Evolutionary conservation across 2,113 vertebrate species (phyloP).

Genomic region (Clinocottus analis): DNA sequence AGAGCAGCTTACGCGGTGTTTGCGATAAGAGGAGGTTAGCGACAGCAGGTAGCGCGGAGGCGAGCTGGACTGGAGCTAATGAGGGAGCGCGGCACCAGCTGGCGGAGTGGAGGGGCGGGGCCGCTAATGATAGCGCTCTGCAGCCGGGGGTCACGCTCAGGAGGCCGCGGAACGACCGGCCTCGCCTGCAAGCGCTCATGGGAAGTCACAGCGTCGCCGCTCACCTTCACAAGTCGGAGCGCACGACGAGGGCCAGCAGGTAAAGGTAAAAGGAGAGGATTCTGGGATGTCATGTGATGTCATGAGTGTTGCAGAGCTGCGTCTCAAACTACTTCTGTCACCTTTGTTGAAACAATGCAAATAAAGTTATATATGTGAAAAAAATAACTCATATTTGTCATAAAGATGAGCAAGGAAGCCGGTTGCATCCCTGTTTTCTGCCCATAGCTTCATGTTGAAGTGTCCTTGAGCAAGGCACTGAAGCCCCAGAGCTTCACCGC

Average conservation of each 20-base stretch:
- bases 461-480: too few species aligned
- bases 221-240: conserved; percentile 37
- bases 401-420: too few species aligned
- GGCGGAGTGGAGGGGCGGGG: conserved; percentile 53
- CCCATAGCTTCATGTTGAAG: too few species aligned
- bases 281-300: too few species aligned
- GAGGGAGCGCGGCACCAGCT: conserved; percentile 58
- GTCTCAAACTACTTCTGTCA: too few species aligned
- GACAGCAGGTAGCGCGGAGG: conserved; percentile 55
- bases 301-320: too few species aligned
- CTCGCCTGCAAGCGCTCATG: background rate
- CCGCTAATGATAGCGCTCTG: conserved; percentile 62
- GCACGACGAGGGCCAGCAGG: background rate
- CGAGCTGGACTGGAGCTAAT: conserved; percentile 56
- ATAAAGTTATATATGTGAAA: too few species aligned
- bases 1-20: conserved; percentile 28
- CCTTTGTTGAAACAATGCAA: too few species aligned
- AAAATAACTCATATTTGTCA: too few species aligned
- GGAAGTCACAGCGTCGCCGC: background rate
- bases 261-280: background rate
- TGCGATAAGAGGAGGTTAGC: conserved; percentile 57
- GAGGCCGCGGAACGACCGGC: conserved; percentile 6
- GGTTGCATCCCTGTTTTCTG: too few species aligned
- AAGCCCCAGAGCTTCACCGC: too few species aligned
- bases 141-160: conserved; percentile 44